Percentiles rank a stretch among this genome's conserved stretches.
Evolutionary conservation across 2,113 vertebrate genomes (phyloP).

Genomic region (Paramormyrops kingsleyae): DNA sequence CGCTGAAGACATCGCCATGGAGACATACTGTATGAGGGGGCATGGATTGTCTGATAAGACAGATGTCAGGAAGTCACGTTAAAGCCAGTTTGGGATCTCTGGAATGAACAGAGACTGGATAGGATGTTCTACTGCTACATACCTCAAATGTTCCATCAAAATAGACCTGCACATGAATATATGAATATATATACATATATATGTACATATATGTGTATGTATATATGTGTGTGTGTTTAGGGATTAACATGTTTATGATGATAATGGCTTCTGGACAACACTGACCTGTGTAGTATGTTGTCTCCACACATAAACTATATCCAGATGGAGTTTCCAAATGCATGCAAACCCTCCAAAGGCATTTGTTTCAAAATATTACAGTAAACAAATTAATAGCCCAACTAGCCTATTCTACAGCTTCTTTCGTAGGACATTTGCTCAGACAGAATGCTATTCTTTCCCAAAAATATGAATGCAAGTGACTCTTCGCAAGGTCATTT

Average conservation of each 20-base stretch:
- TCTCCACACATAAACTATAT: neutral
- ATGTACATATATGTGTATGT: too few species aligned
- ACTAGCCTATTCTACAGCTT: neutral
- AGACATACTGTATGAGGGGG: slow-evolving; percentile 51
- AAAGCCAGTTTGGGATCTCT: neutral
- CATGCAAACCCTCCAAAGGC: neutral
- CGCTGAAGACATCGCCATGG: slow-evolving; percentile 56
- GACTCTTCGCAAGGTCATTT: slow-evolving; percentile 34
- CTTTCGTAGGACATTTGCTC: neutral
- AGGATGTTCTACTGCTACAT: neutral
- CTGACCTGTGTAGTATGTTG: neutral
- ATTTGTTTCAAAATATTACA: slow-evolving; percentile 4
- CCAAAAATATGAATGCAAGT: slow-evolving; percentile 11
- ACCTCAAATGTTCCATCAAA: slow-evolving; percentile 8
- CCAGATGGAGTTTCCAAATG: neutral
- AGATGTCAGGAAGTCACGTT: slow-evolving; percentile 13
- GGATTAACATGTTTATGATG: neutral
- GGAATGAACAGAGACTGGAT: slow-evolving; percentile 15
- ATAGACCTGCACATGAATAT: slow-evolving; percentile 2
- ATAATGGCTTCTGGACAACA: neutral
- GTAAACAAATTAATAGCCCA: neutral
- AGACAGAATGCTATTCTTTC: neutral
- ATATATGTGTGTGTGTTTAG: too few species aligned
- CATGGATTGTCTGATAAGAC: slow-evolving; percentile 54
- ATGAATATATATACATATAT: neutral